Conservation (phyloP, 2,888 invertebrate genomes). For the Nomada flava region DNA sequence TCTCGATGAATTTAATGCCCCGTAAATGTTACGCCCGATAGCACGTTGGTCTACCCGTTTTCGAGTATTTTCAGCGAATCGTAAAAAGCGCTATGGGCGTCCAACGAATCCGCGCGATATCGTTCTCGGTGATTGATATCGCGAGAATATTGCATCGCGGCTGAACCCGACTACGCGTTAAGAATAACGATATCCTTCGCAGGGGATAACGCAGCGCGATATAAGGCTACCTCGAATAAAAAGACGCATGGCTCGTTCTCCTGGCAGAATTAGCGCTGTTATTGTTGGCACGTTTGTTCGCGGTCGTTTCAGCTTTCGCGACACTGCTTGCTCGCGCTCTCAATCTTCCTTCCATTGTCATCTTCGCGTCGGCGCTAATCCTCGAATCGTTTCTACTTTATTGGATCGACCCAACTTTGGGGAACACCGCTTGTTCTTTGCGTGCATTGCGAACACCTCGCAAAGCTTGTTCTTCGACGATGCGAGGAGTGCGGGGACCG, state of each 20-base stretch:
- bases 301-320: constrained; percentile 21
- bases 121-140: neutral
- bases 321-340: neutral
- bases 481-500: too few species aligned
- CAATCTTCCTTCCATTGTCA: neutral
- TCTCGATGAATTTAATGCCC: constrained; percentile 24
- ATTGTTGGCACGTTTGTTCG: constrained; percentile 36
- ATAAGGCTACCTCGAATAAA: constrained; percentile 12
- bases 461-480: too few species aligned
- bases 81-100: neutral
- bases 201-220: neutral
- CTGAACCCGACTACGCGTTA: neutral
- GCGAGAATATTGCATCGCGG: neutral
- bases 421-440: neutral
- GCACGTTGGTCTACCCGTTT: neutral
- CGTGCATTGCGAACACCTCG: too few species aligned
- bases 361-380: neutral
- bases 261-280: constrained; percentile 34
- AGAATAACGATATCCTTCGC: constrained; percentile 28
- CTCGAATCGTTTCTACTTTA: neutral
- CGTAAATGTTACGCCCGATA: constrained; percentile 4
- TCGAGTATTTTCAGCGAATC: neutral
- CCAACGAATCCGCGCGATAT: neutral
- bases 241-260: constrained; percentile 15
- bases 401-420: neutral